These are phyloP conservation scores for Ahaetulla prasina DNA, from an alignment of 2,113 vertebrate species.

Conservation along the genomic window DNA sequence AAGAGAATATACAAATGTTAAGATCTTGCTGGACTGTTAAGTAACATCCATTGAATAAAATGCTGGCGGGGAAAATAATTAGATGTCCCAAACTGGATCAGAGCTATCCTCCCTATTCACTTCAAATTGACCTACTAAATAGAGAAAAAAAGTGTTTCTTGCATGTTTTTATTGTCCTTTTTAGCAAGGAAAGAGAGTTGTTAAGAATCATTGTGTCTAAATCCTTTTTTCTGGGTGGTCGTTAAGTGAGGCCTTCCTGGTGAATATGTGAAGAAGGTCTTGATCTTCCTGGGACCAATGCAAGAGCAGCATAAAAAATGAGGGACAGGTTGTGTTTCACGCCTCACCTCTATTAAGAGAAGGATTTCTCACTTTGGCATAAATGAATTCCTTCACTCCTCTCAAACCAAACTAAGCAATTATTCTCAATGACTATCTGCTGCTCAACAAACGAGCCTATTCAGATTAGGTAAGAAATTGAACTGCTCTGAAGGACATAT, in stretches of 20 bases:
- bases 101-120: neutral
- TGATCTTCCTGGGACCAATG: neutral
- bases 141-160: neutral
- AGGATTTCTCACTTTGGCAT: neutral
- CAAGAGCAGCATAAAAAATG: neutral
- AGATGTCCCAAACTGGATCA: neutral
- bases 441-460: neutral
- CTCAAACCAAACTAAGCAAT: neutral
- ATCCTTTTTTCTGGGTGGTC: too few species aligned
- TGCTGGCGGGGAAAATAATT: neutral
- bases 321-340: neutral
- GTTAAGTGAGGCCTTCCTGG: too few species aligned
- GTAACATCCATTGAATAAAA: neutral
- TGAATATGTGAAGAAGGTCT: too few species aligned
- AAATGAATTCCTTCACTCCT: neutral
- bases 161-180: neutral
- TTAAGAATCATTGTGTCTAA: neutral
- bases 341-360: neutral
- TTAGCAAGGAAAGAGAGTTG: neutral
- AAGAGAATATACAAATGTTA: neutral
- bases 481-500: neutral
- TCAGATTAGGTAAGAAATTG: neutral
- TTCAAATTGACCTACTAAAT: neutral
- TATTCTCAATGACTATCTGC: neutral
- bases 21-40: neutral